phyloP scores from a whole-genome alignment of 2,797 vertebrate species.

The Catharus ustulatus region DNA sequence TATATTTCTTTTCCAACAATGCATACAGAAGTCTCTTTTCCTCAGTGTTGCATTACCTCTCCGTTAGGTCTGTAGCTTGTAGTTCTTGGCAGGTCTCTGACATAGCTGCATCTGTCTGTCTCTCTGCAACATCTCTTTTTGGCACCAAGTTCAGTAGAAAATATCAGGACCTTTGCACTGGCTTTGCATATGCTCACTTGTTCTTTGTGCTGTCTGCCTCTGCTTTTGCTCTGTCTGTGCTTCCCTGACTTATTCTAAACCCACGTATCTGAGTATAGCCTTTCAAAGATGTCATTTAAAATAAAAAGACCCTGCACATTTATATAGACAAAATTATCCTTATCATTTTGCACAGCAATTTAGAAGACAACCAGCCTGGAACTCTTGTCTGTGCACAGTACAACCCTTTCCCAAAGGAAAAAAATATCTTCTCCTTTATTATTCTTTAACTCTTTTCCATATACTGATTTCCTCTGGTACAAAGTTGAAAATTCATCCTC shows the following conservation, averaged over 20 bases:
- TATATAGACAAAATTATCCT: conserved; percentile 12
- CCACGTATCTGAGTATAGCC: neutral
- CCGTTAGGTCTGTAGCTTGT: neutral
- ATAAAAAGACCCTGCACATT: neutral
- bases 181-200: neutral
- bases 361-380: conserved; percentile 33
- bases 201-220: neutral
- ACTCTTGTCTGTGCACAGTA: neutral
- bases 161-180: neutral
- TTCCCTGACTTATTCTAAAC: conserved; percentile 7
- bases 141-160: neutral
- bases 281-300: conserved; percentile 9
- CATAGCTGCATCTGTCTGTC: neutral
- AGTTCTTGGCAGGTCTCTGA: neutral
- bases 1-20: conserved; percentile 61
- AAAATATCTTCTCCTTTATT: neutral
- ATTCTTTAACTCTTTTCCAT: neutral
- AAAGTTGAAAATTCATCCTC: conserved; percentile 8
- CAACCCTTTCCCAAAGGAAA: neutral
- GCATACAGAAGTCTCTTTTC: neutral
- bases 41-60: neutral
- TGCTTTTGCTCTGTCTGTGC: neutral
- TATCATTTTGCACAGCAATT: conserved; percentile 23
- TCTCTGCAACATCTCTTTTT: neutral
- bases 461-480: neutral